Base-by-base conservation (phyloP, 2,113 vertebrate species). In the Nanger granti region DNA sequence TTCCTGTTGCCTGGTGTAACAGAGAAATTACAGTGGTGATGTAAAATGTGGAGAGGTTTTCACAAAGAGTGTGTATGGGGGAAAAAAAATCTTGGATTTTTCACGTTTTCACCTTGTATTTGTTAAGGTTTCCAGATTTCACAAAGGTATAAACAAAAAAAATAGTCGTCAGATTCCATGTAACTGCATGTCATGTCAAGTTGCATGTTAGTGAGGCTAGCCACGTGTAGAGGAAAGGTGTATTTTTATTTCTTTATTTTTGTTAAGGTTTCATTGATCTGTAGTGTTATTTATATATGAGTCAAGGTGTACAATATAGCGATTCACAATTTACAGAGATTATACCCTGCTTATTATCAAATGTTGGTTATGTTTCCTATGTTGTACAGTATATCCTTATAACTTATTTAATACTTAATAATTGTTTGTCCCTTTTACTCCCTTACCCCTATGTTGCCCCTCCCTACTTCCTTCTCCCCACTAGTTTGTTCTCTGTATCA, bases 81-180 rank as follows among this genome's bases (percentile, higher is more conserved):
- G 1, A 3, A 9, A 4, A 41, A 34, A 49, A 11, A 52, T 11
- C 47, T 34, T 12, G 9, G 3, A 28, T 37, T 49, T 64, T 92
- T 84, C 49, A 12, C 29, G 28, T 57, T 69, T 91, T 88, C 15
- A 55, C 34, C 29, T 24, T 5, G 3, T 62, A 13, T 29, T 89
- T 82, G 49, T 41, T 29, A 6, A 55, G 5, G 10, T n/a, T 83
- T 91, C 64, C 8, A 41, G 62, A 29, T 84, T 82, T 95, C 44
- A 94, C 41, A 64, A 69, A 91, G 41, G 5, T 5, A 20, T 60
- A 57, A 54, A 17, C 69, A 41, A 12, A 41, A 12, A 37, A 86
- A 37, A 37, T 5, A 44, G 41, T 17, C 0, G 0, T 60, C 34
- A 59, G 59, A 57, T 6, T 80, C 47, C 8, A 11, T 44, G 5